Percentiles rank a stretch among this genome's conserved stretches.
Conservation (phyloP, 2,113 vertebrate genomes). For the Ceuthmochares aereus region DNA sequence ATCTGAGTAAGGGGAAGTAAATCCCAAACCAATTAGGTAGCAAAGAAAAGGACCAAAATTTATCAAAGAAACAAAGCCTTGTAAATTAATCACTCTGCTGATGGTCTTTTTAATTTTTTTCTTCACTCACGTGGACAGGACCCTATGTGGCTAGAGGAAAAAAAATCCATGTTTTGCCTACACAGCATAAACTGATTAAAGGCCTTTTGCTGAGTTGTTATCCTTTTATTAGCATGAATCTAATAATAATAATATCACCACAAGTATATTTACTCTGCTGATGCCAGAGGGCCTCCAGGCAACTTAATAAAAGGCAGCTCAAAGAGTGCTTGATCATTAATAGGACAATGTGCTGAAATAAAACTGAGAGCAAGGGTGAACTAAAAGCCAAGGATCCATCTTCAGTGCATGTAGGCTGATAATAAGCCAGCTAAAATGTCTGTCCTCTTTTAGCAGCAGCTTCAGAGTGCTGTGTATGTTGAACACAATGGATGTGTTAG, state of each 20-base stretch:
- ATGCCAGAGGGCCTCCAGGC: conserved; percentile 55
- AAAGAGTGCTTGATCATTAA: conserved; percentile 48
- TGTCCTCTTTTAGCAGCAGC: conserved; percentile 26
- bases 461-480: conserved; percentile 6
- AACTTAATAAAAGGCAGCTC: conserved; percentile 58
- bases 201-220: conserved; percentile 52
- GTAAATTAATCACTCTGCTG: conserved; percentile 19
- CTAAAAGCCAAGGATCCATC: conserved; percentile 30
- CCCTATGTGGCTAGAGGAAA: neutral
- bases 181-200: conserved; percentile 61
- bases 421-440: conserved; percentile 37
- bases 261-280: conserved; percentile 63
- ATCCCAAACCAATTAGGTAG: conserved; percentile 56
- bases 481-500: conserved; percentile 50
- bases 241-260: conserved; percentile 70
- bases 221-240: conserved; percentile 63
- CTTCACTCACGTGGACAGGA: neutral
- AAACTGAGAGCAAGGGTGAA: conserved; percentile 43
- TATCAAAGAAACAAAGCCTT: conserved; percentile 15
- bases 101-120: neutral
- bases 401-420: conserved; percentile 4
- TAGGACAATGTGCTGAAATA: conserved; percentile 59
- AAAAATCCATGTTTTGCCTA: conserved; percentile 39
- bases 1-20: conserved; percentile 54
- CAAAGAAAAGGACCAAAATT: conserved; percentile 38